Evolutionary conservation across 2,888 invertebrate genomes (phyloP).

Genomic region (Venustoraphidia nigricollis): DNA sequence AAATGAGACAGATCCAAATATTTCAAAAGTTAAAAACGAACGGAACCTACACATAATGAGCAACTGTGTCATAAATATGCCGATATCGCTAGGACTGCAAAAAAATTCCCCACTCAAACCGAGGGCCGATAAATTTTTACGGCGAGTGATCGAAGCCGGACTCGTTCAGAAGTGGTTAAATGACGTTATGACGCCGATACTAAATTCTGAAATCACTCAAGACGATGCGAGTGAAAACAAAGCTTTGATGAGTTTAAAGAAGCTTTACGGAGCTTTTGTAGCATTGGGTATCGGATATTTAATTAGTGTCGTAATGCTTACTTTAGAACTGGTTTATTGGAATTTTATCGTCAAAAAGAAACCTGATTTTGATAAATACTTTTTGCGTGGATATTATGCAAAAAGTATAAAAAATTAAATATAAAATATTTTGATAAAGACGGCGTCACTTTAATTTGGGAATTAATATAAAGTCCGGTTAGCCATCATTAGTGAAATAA

Average conservation of each 20-base stretch:
- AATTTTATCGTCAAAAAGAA: conserved; percentile 43
- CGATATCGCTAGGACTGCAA: conserved; percentile 65
- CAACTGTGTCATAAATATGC: conserved; percentile 66
- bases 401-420: neutral
- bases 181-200: conserved; percentile 49
- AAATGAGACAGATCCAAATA: conserved; percentile 16
- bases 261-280: conserved; percentile 62
- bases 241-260: conserved; percentile 61
- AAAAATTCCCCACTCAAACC: conserved; percentile 67
- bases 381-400: conserved; percentile 35
- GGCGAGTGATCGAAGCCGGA: conserved; percentile 57
- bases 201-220: conserved; percentile 33
- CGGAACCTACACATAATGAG: conserved; percentile 64
- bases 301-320: conserved; percentile 36
- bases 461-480: too few species aligned
- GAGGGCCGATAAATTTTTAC: conserved; percentile 47
- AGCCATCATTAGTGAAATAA: too few species aligned
- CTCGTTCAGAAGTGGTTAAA: conserved; percentile 64
- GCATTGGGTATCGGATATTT: conserved; percentile 55
- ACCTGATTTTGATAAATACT: conserved; percentile 58
- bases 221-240: conserved; percentile 35
- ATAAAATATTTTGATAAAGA: too few species aligned
- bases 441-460: too few species aligned
- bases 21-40: conserved; percentile 18
- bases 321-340: conserved; percentile 52